Percentiles rank a stretch among this genome's conserved stretches.
Conservation (phyloP, 2,797 vertebrate species). For the Melanotaenia trifasciata region DNA sequence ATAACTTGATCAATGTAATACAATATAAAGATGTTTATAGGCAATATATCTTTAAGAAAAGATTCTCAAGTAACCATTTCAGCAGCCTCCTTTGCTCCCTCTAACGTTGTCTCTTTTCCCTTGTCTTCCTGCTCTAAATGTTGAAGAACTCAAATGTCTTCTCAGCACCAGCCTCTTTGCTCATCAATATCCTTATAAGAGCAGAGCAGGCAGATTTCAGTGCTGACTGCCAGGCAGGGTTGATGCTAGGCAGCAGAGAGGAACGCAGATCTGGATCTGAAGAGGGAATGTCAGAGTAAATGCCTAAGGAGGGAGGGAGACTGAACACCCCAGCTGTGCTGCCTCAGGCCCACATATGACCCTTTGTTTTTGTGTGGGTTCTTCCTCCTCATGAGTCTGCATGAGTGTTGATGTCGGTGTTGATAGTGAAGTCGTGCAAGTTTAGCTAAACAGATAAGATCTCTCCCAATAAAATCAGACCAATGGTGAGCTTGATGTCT, state of each 20-base stretch:
- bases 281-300: slow-evolving; percentile 55
- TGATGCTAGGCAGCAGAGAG: slow-evolving; percentile 62
- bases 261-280: slow-evolving; percentile 54
- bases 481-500: neutral
- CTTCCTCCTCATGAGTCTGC: slow-evolving; percentile 2
- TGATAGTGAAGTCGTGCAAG: slow-evolving; percentile 1
- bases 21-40: slow-evolving; percentile 22
- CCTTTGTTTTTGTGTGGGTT: slow-evolving; percentile 12
- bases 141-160: slow-evolving; percentile 32
- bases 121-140: slow-evolving; percentile 14
- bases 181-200: slow-evolving; percentile 76
- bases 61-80: slow-evolving; percentile 25
- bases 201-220: slow-evolving; percentile 63
- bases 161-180: slow-evolving; percentile 22
- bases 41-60: slow-evolving; percentile 17
- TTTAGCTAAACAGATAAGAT: slow-evolving; percentile 12
- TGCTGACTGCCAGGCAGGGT: slow-evolving; percentile 40
- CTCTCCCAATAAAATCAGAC: slow-evolving; percentile 57
- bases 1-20: slow-evolving; percentile 7
- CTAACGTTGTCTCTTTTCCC: neutral
- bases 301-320: slow-evolving; percentile 58
- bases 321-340: slow-evolving; percentile 33
- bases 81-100: slow-evolving; percentile 5
- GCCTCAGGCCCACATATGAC: slow-evolving; percentile 16
- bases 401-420: slow-evolving; percentile 4